Conservation (phyloP, 2,113 vertebrate species). For the Pluvialis apricaria region DNA sequence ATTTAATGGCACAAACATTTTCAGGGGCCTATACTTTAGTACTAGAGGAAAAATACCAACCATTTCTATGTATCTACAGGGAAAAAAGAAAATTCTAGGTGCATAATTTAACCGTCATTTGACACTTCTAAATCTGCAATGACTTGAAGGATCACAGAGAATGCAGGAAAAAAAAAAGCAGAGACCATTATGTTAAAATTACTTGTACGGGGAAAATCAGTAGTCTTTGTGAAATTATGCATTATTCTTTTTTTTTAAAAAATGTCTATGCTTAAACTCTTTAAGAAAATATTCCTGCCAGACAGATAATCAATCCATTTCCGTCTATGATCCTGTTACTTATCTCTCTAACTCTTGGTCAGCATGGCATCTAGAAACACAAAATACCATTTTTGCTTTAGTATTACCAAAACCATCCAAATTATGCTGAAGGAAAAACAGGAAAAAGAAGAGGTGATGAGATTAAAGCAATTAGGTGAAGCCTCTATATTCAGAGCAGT, state of each 20-base stretch:
- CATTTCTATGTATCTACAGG: neutral
- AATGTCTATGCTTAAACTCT: neutral
- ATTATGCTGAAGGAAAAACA: neutral
- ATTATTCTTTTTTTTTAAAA: neutral
- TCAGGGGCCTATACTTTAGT: neutral
- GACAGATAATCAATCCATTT: neutral
- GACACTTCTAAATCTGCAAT: neutral
- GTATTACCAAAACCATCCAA: neutral
- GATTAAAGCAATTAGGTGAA: neutral
- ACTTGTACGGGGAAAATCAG: neutral
- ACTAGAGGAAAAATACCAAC: neutral
- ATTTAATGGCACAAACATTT: neutral
- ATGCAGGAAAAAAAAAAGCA: neutral
- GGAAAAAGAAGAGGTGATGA: neutral
- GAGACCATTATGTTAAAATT: neutral
- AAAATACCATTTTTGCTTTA: neutral
- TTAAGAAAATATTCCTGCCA: neutral
- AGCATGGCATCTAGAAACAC: neutral
- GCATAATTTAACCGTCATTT: neutral
- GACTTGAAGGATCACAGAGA: neutral
- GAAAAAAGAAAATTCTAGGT: neutral
- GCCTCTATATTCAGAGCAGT: neutral
- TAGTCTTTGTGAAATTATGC: neutral
- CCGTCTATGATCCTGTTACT: neutral
- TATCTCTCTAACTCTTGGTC: neutral